A percentile compares a stretch with the other conserved stretches of the same genome.
These are phyloP conservation scores for Styela plicata DNA, from an alignment of 23 tunicate genomes.

Conservation along the genomic window DNA sequence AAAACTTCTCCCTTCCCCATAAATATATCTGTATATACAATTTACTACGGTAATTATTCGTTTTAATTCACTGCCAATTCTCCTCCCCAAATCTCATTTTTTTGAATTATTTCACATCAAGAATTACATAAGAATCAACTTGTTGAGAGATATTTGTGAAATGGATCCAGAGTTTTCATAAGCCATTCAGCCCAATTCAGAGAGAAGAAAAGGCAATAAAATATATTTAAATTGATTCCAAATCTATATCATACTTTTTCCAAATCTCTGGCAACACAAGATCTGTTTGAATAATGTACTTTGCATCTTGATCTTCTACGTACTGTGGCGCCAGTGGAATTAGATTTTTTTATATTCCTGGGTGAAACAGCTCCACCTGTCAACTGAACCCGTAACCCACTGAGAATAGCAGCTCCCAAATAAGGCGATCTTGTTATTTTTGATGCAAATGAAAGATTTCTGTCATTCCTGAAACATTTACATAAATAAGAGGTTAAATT, in stretches of 20 bases:
- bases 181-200: too few species aligned
- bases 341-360: not conserved
- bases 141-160: too few species aligned
- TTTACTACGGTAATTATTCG: too few species aligned
- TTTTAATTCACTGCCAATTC: too few species aligned
- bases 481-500: too few species aligned
- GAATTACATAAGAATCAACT: too few species aligned
- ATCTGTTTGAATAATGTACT: not conserved
- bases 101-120: too few species aligned
- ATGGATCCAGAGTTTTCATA: too few species aligned
- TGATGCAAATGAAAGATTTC: not conserved
- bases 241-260: constrained; percentile 3
- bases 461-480: not conserved
- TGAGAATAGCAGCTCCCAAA: constrained; percentile 3
- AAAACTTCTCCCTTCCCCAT: too few species aligned
- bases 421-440: constrained; percentile 7
- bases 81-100: too few species aligned
- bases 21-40: too few species aligned
- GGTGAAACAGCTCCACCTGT: constrained; percentile 19
- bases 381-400: constrained; percentile 19
- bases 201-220: too few species aligned
- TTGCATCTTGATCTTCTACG: not conserved
- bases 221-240: not conserved
- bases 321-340: not conserved
- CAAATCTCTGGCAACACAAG: not conserved